Percentiles rank a stretch among this genome's conserved stretches.
These are phyloP conservation scores for Cyprinodon diabolis DNA, from an alignment of 2,797 vertebrate species.

Conservation along the genomic window DNA sequence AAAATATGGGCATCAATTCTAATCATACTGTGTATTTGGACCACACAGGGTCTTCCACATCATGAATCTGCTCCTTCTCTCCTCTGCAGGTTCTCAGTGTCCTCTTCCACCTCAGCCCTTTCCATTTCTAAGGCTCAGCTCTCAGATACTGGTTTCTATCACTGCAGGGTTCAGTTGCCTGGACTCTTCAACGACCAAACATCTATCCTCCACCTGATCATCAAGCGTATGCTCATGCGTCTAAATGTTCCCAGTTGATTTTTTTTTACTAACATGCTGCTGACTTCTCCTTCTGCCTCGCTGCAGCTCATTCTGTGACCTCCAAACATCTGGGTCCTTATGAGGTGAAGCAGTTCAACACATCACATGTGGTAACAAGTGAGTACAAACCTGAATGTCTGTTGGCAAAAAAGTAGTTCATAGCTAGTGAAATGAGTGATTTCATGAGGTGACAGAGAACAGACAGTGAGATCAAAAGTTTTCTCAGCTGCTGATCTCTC, in stretches of 20 bases:
- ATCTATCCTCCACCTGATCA: slow-evolving; percentile 66
- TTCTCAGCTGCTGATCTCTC: no score
- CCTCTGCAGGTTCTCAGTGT: slow-evolving; percentile 71
- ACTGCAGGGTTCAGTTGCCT: slow-evolving; percentile 82
- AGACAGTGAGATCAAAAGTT: no score
- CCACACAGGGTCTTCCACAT: no score
- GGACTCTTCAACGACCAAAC: slow-evolving; percentile 82
- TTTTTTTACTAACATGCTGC: no score
- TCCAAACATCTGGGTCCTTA: not conserved
- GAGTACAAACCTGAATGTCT: not conserved
- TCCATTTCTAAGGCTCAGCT: slow-evolving; percentile 62
- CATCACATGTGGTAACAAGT: not conserved
- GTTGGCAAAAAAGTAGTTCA: not conserved
- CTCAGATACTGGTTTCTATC: slow-evolving; percentile 81
- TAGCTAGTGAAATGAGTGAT: no score
- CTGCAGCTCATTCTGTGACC: slow-evolving; percentile 18
- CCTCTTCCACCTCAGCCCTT: slow-evolving; percentile 76
- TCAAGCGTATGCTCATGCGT: slow-evolving; percentile 57
- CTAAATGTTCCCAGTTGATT: no score
- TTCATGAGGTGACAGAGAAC: no score
- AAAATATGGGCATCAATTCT: not conserved
- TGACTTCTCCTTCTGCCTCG: not conserved
- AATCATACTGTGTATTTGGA: no score
- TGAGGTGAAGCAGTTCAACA: not conserved
- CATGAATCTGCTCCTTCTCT: not conserved